Percentiles rank a stretch among this genome's conserved stretches.
These are phyloP conservation scores for Erethizon dorsatum DNA, from an alignment of 2,797 vertebrate species.

Conservation along the genomic window DNA sequence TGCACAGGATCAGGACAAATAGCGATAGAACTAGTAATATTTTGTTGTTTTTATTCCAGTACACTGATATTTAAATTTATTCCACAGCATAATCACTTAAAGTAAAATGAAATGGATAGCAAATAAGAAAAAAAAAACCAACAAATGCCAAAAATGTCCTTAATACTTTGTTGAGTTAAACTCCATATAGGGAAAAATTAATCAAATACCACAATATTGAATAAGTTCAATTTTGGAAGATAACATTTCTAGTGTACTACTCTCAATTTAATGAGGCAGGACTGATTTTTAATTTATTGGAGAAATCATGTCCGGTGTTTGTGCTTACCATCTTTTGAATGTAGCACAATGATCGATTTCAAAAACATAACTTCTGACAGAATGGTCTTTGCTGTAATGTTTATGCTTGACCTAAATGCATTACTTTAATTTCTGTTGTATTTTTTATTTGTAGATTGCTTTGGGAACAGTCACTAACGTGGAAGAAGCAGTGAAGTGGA, in stretches of 20 bases:
- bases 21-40: background rate
- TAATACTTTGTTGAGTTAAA: slow-evolving; percentile 42
- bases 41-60: slow-evolving; percentile 12
- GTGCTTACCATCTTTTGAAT: slow-evolving; percentile 35
- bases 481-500: slow-evolving; percentile 99
- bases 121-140: background rate
- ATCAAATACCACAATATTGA: slow-evolving; percentile 42
- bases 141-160: background rate
- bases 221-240: slow-evolving; percentile 51
- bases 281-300: slow-evolving; percentile 69
- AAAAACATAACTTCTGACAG: slow-evolving; percentile 57
- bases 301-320: background rate
- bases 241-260: slow-evolving; percentile 27
- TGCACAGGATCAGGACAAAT: background rate
- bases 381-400: slow-evolving; percentile 71
- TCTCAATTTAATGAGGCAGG: slow-evolving; percentile 62
- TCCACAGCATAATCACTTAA: background rate
- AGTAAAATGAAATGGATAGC: background rate
- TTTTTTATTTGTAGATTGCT: slow-evolving; percentile 92
- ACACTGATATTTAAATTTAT: slow-evolving; percentile 10
- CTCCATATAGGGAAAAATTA: background rate
- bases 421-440: slow-evolving; percentile 83
- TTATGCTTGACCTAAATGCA: slow-evolving; percentile 74
- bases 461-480: slow-evolving; percentile 98
- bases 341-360: slow-evolving; percentile 7